phyloP scores from a whole-genome alignment of 2,113 vertebrate genomes.

The Alethe diademata region DNA sequence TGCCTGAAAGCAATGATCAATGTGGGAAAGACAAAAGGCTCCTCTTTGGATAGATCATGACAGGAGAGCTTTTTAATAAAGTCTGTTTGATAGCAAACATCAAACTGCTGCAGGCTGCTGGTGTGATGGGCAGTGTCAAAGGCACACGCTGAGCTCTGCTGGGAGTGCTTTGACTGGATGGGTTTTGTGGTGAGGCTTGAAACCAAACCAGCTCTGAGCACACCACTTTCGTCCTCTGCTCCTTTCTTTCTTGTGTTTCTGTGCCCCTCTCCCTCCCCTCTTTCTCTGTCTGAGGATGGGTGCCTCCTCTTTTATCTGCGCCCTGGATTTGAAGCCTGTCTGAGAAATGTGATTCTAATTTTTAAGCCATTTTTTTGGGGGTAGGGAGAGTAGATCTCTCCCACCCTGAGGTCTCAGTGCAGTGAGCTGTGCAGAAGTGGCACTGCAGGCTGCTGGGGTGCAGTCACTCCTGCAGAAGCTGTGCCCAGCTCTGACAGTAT shows the following conservation, averaged over 20 bases:
- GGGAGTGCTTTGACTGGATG: background rate
- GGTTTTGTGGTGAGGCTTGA: background rate
- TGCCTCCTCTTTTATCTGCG: background rate
- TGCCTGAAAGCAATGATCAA: background rate
- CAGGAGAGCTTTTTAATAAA: background rate
- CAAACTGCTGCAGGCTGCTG: background rate
- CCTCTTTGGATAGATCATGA: background rate
- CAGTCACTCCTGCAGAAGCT: background rate
- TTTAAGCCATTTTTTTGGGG: background rate
- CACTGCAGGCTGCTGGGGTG: background rate
- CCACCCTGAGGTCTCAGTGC: background rate
- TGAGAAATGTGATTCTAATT: background rate
- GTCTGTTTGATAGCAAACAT: conserved; percentile 2
- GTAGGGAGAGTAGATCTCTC: background rate
- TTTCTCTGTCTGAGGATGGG: background rate
- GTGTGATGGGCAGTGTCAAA: background rate
- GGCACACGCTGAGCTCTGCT: background rate
- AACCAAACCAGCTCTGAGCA: background rate
- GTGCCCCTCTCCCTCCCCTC: background rate
- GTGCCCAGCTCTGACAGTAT: background rate
- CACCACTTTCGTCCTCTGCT: background rate
- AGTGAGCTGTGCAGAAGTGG: background rate
- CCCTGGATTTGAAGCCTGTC: background rate
- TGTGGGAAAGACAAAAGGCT: background rate
- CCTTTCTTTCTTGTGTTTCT: background rate